Base-by-base conservation (phyloP, 2,888 invertebrate species). In the Epinotia brunnichana region DNA sequence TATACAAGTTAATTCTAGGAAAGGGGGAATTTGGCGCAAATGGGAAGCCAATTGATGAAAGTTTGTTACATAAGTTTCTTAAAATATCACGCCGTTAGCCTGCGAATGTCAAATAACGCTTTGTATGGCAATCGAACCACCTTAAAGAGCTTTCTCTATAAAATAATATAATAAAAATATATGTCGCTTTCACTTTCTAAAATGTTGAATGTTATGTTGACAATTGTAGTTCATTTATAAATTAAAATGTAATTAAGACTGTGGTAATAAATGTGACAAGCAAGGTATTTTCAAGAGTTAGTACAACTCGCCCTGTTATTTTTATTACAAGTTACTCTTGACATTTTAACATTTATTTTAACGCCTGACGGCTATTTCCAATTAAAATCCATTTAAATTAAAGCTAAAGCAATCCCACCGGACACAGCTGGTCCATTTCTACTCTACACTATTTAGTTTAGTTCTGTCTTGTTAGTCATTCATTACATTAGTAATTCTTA, bases 381-480 rank as follows among this genome's bases (percentile, higher is more conserved):
- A 92, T 92, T 92, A 90, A 89, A 86, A 85, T 86, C 90, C 90
- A 91, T 92, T 92, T 90, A 90, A 90, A 90, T 88, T 90, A 90
- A 89, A 91, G 90, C 87, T 88, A 86, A 90, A 90, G 87, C 88
- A 85, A 84, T 85, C 86, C 80, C 83, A 90, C 90, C 92, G 91
- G 91, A 91, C 91, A 91, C 92, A 92, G 92, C 91, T 92, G 92
- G 90, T 76, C 82, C 85, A 83, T 84, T 87, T 92, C 92, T 89
- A 88, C 84, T 67, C 67, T 56, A 81, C 85, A 80, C 90, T 92
- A 91, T 92, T 92, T 91, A 90, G 91, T 91, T 92, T 92, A 85
- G 88, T 89, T 87, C 86, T 88, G 92, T 91, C 92, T 89, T 88
- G 91, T 92, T 92, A 91, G 91, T 91, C 90, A 90, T 90, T 91